Percentiles rank a stretch among this genome's conserved stretches.
phyloP scores from a whole-genome alignment of 2,797 vertebrate species.

The Semotilus atromaculatus region DNA sequence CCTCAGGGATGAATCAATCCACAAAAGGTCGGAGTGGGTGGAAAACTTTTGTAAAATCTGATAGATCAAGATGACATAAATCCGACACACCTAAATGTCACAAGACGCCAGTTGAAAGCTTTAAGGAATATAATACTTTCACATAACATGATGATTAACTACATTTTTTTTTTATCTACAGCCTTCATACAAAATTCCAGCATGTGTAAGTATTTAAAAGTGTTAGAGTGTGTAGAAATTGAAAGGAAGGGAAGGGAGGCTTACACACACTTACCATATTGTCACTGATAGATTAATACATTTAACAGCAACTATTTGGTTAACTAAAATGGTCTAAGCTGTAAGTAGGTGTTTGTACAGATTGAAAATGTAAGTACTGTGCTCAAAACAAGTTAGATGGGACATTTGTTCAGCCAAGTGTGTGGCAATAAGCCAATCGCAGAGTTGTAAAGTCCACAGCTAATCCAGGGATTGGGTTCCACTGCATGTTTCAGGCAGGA shows the following conservation, averaged over 20 bases:
- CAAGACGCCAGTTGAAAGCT: not conserved
- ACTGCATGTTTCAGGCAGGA: conserved; percentile 75
- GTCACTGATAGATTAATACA: conserved; percentile 64
- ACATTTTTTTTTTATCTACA: not conserved
- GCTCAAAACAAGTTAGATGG: conserved; percentile 63
- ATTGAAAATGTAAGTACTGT: conserved; percentile 72
- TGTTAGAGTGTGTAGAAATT: conserved; percentile 13
- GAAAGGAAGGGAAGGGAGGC: conserved; percentile 4
- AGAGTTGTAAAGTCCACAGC: conserved; percentile 68
- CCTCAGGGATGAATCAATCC: conserved; percentile 8
- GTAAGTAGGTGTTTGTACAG: conserved; percentile 61
- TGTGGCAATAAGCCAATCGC: conserved; percentile 68
- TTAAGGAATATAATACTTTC: conserved; percentile 24
- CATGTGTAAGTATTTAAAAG: not conserved
- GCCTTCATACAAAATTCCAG: not conserved
- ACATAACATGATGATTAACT: conserved; percentile 18
- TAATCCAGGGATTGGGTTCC: conserved; percentile 80
- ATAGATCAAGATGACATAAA: not conserved
- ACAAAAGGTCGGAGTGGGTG: conserved; percentile 22
- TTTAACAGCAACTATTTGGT: conserved; percentile 70
- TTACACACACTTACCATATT: conserved; percentile 50
- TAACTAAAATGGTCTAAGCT: conserved; percentile 73
- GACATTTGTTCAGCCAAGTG: conserved; percentile 68
- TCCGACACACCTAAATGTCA: not conserved
- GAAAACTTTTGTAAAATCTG: conserved; percentile 9